Evolutionary conservation across 2,888 invertebrate species (phyloP).

Genomic region (Drosophila monieri): DNA sequence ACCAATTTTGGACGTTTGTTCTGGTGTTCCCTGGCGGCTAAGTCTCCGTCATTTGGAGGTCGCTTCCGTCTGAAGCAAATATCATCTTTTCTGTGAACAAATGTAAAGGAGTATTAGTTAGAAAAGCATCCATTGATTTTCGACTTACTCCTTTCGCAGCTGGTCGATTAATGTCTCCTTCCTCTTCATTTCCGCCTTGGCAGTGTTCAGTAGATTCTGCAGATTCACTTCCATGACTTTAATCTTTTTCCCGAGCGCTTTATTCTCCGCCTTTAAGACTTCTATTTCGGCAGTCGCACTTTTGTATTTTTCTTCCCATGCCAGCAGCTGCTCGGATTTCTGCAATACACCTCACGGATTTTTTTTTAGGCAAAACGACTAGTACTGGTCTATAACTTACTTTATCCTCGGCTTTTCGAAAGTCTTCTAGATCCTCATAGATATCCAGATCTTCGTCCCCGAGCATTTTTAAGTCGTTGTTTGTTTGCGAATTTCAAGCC

Average conservation of each 20-base stretch:
- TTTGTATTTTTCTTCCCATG: slow-evolving; percentile 68
- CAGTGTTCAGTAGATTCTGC: slow-evolving; percentile 80
- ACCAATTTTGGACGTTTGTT: slow-evolving; percentile 2
- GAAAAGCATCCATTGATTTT: background rate
- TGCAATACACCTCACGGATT: slow-evolving; percentile 26
- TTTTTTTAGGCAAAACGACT: background rate
- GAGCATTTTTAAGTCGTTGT: slow-evolving; percentile 16
- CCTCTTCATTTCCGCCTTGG: slow-evolving; percentile 79
- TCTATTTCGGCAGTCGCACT: slow-evolving; percentile 61
- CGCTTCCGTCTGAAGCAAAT: slow-evolving; percentile 79
- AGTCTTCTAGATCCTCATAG: slow-evolving; percentile 81
- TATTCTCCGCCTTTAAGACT: slow-evolving; percentile 63
- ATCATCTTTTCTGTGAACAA: slow-evolving; percentile 76
- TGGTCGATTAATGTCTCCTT: slow-evolving; percentile 76
- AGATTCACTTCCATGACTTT: slow-evolving; percentile 77
- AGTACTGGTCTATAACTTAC: slow-evolving; percentile 49
- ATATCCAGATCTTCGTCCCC: slow-evolving; percentile 70
- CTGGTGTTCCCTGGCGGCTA: background rate
- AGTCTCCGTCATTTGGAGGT: slow-evolving; percentile 2
- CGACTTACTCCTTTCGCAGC: slow-evolving; percentile 80
- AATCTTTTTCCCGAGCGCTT: slow-evolving; percentile 69
- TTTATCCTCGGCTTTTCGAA: slow-evolving; percentile 73
- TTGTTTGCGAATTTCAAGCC: slow-evolving; percentile 1
- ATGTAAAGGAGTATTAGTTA: background rate
- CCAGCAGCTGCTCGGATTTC: slow-evolving; percentile 76